phyloP scores from a whole-genome alignment of 2,113 vertebrate genomes.

The Varanus salvator region DNA sequence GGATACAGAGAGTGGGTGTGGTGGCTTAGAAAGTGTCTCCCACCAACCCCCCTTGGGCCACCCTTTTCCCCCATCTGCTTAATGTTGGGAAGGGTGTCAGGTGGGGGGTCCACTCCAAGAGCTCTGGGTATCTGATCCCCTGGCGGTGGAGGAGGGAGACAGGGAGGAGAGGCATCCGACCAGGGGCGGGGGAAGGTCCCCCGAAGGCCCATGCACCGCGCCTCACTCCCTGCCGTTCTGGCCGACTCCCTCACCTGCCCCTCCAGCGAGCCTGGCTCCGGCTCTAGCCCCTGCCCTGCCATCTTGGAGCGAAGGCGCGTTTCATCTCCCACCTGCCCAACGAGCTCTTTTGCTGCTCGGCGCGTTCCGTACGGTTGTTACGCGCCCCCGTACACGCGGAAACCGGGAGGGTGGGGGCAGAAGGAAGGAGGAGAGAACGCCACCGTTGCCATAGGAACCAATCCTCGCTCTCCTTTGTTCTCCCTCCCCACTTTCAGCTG shows the following conservation, averaged over 20 bases:
- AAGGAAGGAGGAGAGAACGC: not conserved
- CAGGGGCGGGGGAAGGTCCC: too few relatives aligned
- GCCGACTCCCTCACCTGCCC: not conserved
- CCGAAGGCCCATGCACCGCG: too few relatives aligned
- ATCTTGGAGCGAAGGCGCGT: not conserved
- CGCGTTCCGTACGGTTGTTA: constrained; percentile 19
- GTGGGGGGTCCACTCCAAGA: not conserved
- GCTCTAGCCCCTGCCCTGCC: not conserved
- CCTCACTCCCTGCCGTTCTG: too few relatives aligned
- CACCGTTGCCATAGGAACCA: constrained; percentile 42
- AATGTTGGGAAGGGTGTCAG: not conserved
- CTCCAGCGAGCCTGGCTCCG: constrained; percentile 4
- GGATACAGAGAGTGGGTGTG: too few relatives aligned
- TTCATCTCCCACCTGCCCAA: not conserved
- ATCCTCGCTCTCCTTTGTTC: not conserved
- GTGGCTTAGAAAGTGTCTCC: not conserved
- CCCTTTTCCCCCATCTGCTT: not conserved
- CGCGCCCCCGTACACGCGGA: not conserved
- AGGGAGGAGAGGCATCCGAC: too few relatives aligned
- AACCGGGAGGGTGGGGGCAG: too few relatives aligned
- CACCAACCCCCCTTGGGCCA: not conserved
- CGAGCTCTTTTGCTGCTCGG: accelerated
- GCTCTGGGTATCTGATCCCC: not conserved
- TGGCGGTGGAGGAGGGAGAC: not conserved
- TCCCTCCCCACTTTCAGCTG: not conserved